phyloP scores from a whole-genome alignment of 2,888 invertebrate species.

The Caenorhabditis sulstoni region DNA sequence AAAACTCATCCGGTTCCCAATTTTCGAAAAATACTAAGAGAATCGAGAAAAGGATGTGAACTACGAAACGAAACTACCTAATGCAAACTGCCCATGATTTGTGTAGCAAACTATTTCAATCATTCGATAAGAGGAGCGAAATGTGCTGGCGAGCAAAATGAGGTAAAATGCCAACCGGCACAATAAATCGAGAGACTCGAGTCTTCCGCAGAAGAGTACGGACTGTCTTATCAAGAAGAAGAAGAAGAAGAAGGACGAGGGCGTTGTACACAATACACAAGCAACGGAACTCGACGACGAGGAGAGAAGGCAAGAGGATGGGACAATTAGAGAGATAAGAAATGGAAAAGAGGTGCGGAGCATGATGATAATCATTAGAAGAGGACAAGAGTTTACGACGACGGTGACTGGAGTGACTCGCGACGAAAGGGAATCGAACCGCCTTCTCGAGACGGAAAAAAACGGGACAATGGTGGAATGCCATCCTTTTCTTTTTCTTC shows the following conservation, averaged over 20 bases:
- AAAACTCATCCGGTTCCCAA: too few species aligned
- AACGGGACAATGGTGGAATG: constrained; percentile 9
- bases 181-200: constrained; percentile 14
- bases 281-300: constrained; percentile 7
- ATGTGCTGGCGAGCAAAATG: constrained; percentile 2
- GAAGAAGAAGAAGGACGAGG: constrained; percentile 2
- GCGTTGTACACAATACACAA: neutral
- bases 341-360: constrained; percentile 4
- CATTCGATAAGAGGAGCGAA: neutral
- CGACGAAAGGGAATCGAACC: neutral
- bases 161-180: constrained; percentile 12
- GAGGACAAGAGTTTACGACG: constrained; percentile 7
- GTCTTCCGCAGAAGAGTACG: constrained; percentile 12
- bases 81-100: constrained; percentile 26
- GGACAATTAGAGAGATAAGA: constrained; percentile 1
- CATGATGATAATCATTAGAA: constrained; percentile 20
- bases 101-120: constrained; percentile 14
- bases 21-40: too few species aligned
- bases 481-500: neutral
- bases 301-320: neutral
- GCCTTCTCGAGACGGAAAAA: too few species aligned
- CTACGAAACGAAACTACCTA: neutral
- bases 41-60: too few species aligned
- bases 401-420: constrained; percentile 32
- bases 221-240: constrained; percentile 23